phyloP scores from a whole-genome alignment of 1,140 invertebrate genomes.

The Pteromalus puparum region DNA sequence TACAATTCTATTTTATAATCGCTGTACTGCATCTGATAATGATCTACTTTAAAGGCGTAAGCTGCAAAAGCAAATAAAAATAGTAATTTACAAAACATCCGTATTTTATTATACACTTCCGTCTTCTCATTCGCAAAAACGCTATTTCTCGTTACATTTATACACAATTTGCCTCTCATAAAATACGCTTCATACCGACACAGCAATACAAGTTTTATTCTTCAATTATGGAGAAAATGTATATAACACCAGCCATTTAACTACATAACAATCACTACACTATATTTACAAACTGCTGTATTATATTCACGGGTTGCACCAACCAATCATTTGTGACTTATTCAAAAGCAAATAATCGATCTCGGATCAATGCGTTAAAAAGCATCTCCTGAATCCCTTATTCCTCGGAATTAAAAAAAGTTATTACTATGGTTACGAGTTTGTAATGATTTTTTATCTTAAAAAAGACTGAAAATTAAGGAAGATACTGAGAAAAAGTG shows the following conservation, averaged over 20 bases:
- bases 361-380: background rate
- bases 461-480: background rate
- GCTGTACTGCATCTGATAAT: background rate
- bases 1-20: slow-evolving; percentile 24
- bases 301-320: slow-evolving; percentile 61
- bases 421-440: background rate
- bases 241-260: slow-evolving; percentile 68
- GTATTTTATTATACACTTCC: slow-evolving; percentile 22
- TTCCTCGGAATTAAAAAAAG: background rate
- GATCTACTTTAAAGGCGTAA: background rate
- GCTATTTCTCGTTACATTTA: slow-evolving; percentile 9
- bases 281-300: slow-evolving; percentile 72
- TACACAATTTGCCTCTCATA: slow-evolving; percentile 34
- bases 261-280: slow-evolving; percentile 71
- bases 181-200: slow-evolving; percentile 47
- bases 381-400: background rate
- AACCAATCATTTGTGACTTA: slow-evolving; percentile 49
- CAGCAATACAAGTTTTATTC: slow-evolving; percentile 56
- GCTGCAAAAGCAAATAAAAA: slow-evolving; percentile 38
- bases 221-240: slow-evolving; percentile 56
- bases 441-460: background rate
- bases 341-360: slow-evolving; percentile 28
- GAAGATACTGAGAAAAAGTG: slow-evolving; percentile 4
- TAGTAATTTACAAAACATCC: slow-evolving; percentile 17
- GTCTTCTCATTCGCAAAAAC: background rate